Evolutionary conservation across 2,888 invertebrate genomes (phyloP).

Genomic region (Dryocosmus kuriphilus): DNA sequence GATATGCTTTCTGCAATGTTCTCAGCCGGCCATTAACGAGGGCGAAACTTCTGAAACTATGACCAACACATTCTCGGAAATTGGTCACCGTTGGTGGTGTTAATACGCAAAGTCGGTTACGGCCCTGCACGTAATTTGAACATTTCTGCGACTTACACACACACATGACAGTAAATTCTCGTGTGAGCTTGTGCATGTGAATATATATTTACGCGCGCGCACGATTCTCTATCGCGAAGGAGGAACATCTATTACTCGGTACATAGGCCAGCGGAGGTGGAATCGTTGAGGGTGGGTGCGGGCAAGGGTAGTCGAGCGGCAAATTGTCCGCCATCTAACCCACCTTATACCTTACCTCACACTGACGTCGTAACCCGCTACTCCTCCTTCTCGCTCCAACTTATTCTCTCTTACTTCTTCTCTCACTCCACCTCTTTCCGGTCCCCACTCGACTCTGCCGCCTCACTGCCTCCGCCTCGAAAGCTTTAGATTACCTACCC

Average conservation of each 20-base stretch:
- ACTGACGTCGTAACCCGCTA: constrained; percentile 46
- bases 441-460: constrained; percentile 53
- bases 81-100: constrained; percentile 36
- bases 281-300: constrained; percentile 69
- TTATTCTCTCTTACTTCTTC: constrained; percentile 50
- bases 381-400: constrained; percentile 53
- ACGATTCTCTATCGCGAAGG: constrained; percentile 65
- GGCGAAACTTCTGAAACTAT: constrained; percentile 4
- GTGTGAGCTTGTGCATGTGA: not conserved
- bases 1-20: constrained; percentile 1
- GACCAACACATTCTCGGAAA: constrained; percentile 26
- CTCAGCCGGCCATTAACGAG: not conserved
- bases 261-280: constrained; percentile 67
- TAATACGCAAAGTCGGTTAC: constrained; percentile 36
- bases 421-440: constrained; percentile 50
- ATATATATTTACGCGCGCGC: constrained; percentile 47
- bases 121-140: constrained; percentile 39
- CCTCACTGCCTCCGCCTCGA: constrained; percentile 54
- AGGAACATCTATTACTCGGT: constrained; percentile 76
- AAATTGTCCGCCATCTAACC: constrained; percentile 78
- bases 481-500: constrained; percentile 70
- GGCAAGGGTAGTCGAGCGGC: constrained; percentile 77
- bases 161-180: constrained; percentile 16
- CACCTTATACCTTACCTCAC: constrained; percentile 76
- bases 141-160: constrained; percentile 37